Evolutionary conservation across 1,140 invertebrate genomes (phyloP).

Genomic region (Lasaia peninsularis): DNA sequence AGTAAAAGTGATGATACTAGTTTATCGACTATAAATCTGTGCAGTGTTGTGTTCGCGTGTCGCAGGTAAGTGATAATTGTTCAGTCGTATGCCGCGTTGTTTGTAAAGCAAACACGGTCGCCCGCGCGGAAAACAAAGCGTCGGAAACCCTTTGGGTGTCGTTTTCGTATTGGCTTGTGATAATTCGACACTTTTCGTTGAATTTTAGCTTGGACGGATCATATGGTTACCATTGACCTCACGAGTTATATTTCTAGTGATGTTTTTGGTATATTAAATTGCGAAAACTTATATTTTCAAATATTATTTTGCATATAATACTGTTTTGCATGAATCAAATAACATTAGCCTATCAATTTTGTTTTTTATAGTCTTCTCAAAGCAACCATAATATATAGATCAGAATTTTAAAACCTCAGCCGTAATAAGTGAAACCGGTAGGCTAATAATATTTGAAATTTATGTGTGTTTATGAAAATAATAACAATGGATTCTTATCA

Average conservation of each 20-base stretch:
- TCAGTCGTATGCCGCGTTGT: slow-evolving; percentile 50
- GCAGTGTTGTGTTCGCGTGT: slow-evolving; percentile 69
- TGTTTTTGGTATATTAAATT: slow-evolving; percentile 1
- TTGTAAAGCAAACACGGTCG: slow-evolving; percentile 45
- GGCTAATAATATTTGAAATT: too few relatives aligned
- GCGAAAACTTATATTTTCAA: too few relatives aligned
- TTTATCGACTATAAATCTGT: slow-evolving; percentile 73
- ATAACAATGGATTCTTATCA: too few relatives aligned
- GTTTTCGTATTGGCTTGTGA: slow-evolving; percentile 45
- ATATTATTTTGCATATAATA: too few relatives aligned
- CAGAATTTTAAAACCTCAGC: too few relatives aligned
- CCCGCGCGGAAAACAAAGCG: slow-evolving; percentile 48
- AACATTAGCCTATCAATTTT: too few relatives aligned
- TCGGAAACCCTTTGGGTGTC: slow-evolving; percentile 54
- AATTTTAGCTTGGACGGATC: slow-evolving; percentile 29
- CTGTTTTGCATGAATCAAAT: too few relatives aligned
- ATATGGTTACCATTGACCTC: slow-evolving; percentile 2
- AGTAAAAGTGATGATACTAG: slow-evolving; percentile 73
- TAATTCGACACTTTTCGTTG: slow-evolving; percentile 51
- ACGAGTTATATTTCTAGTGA: background rate
- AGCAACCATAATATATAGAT: too few relatives aligned
- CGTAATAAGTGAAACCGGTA: too few relatives aligned
- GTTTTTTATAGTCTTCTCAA: too few relatives aligned
- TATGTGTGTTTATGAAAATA: too few relatives aligned
- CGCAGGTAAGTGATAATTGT: slow-evolving; percentile 74